Percentiles rank a stretch among this genome's conserved stretches.
Evolutionary conservation across 1,140 invertebrate species (phyloP).

Genomic region (Cotesia vestalis): DNA sequence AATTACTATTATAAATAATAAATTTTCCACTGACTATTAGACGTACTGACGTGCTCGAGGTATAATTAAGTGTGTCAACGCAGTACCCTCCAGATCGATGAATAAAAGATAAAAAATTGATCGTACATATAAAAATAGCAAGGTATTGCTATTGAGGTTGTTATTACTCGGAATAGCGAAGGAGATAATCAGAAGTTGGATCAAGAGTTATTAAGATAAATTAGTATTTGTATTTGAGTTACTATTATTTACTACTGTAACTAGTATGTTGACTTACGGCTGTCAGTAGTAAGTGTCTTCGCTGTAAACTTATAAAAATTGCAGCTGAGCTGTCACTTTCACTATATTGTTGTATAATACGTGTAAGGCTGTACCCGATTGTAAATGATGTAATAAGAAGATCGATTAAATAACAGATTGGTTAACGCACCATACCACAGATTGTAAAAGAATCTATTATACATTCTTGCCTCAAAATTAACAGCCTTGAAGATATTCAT

Average conservation of each 20-base stretch:
- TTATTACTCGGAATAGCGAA: neutral
- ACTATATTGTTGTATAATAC: slow-evolving; percentile 19
- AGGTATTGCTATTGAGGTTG: no score
- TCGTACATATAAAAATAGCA: no score
- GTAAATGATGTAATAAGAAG: slow-evolving; percentile 19
- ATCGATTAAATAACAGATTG: slow-evolving; percentile 21
- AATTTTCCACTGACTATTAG: no score
- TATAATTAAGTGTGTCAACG: no score
- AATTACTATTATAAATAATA: no score
- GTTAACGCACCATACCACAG: slow-evolving; percentile 3
- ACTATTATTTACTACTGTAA: neutral
- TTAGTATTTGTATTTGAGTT: neutral
- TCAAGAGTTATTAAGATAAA: neutral
- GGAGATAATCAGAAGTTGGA: neutral
- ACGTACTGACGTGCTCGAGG: no score
- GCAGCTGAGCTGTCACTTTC: slow-evolving; percentile 18
- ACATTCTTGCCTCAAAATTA: slow-evolving; percentile 4
- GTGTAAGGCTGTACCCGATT: slow-evolving; percentile 2
- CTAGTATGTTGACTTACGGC: neutral
- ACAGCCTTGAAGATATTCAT: neutral
- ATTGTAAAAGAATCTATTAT: slow-evolving; percentile 17
- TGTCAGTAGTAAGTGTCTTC: neutral
- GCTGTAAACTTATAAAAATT: neutral
- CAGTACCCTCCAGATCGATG: no score
- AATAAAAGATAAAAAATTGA: no score